Base-by-base conservation (phyloP, 2,888 invertebrate species). In the Plutella xylostella region DNA sequence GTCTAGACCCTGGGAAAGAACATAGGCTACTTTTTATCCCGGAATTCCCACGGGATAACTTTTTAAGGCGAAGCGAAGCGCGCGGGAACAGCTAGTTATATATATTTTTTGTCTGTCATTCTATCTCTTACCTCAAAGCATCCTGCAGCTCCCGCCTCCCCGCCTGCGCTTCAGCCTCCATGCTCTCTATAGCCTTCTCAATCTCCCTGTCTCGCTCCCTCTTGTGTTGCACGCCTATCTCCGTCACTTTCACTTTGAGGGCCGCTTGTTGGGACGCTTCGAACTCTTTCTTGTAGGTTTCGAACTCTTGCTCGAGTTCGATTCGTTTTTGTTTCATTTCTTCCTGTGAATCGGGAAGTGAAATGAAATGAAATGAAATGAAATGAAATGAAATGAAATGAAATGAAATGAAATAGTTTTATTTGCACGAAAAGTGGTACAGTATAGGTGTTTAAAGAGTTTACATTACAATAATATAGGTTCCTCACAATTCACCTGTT, bases 181-280 rank as follows among this genome's bases (percentile, higher is more conserved):
- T 78, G 47, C 88, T 86, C 55, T 88, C 89, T 41, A 92, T 90
- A 0, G 89, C 90, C 14, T 86, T 73, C 64, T 94, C 93, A 44
- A 93, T 92, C 74, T 93, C 93, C 39, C 85, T 87, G 69, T 94
- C 94, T 46, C 93, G 73, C 61, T 94, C 93, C 42, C 85, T 83
- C 63, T 89, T 88, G 61, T 88, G 89, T 53, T 90, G 88, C 21
- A 91, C 89, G 2, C 89, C 69, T 56, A 94, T 88, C 54, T 87
- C 85, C 45, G 84, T 79, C 69, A 92, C 91, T 58, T 87, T 90
- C 61, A 89, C 89, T 45, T 87, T 86, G 43, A 92, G 70, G 9
- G 86, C 65, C 21, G 84, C 52, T 15, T 85, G 85, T 55, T 90
- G 89, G 51, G 90, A 88, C 46, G 87, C 86, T 55, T 86, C 87